A percentile compares a stretch with the other conserved stretches of the same genome.
phyloP scores from a whole-genome alignment of 2,113 vertebrate species.

The Platichthys flesus region DNA sequence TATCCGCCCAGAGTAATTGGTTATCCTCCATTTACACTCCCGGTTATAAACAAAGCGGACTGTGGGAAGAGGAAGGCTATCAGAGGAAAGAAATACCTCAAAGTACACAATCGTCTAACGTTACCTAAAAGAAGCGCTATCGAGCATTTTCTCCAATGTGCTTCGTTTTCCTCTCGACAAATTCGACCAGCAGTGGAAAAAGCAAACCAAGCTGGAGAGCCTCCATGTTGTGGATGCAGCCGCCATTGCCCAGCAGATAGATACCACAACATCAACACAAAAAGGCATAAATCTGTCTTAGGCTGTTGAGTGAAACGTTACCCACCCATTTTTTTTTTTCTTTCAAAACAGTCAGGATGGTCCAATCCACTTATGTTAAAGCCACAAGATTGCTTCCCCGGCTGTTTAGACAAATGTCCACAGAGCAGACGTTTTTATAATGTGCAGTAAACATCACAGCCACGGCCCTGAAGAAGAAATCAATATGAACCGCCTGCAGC shows the following conservation, averaged over 20 bases:
- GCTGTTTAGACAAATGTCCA: constrained; percentile 49
- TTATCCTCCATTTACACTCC: constrained; percentile 16
- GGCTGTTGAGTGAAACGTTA: constrained; percentile 47
- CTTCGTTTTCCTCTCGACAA: constrained; percentile 13
- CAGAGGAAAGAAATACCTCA: background rate
- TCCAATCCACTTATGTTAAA: constrained; percentile 47
- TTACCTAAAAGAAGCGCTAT: constrained; percentile 4
- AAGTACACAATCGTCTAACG: background rate
- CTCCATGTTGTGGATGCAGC: constrained; percentile 10
- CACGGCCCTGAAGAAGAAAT: constrained; percentile 22
- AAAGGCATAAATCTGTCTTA: constrained; percentile 37
- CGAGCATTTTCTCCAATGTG: background rate
- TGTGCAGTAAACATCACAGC: constrained; percentile 11
- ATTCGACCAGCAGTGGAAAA: background rate
- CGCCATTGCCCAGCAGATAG: constrained; percentile 1
- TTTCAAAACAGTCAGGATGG: constrained; percentile 46
- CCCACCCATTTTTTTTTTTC: constrained; percentile 32
- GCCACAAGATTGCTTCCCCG: constrained; percentile 35
- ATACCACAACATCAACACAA: constrained; percentile 48
- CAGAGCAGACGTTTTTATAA: constrained; percentile 28
- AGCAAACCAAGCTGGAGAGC: constrained; percentile 7
- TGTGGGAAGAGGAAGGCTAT: background rate
- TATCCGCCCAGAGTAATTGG: constrained; percentile 32
- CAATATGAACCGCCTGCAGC: constrained; percentile 27
- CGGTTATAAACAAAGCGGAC: background rate